Evolutionary conservation across 2,113 vertebrate genomes (phyloP), one percentile per base, ranked within the genome.

Genomic region (Nansenia antarctica): DNA sequence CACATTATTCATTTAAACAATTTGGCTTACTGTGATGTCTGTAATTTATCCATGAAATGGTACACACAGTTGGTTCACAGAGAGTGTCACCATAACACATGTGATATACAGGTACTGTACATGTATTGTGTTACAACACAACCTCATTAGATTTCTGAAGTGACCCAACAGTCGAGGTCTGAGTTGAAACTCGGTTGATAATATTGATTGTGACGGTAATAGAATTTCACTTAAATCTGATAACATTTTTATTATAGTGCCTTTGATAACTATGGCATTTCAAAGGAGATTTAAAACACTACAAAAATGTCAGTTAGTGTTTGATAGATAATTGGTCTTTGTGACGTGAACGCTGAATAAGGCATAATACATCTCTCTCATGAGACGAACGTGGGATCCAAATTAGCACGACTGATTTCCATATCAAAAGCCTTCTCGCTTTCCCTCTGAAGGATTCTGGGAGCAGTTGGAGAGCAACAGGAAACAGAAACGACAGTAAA

Each of bases 401-500:
- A 86, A 90, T 85, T 84, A 84, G 81, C 70, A 27, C 15, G 67
- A 57, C 42, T 2, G 11, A 82, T 84, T 80, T 85, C 71, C 84
- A 90, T 72, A 80, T 84, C 78, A 84, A 87, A 86, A 74, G 73
- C 32, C 14, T 2, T 37, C 2, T 29, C 42, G 26, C 55, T 42
- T 76, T 58, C 30, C 5, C 24, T 45, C 58, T 53, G 74, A 62
- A 49, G 63, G 62, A 71, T 24, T 62, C n/a, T 69, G 64, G 42
- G 22, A 24, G 63, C 30, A 18, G 20, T 35, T 39, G 22, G 39
- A n/a, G 62, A 59, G 55, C 2, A 1, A 22, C 3, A 2, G 29
- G 3, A n/a, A n/a, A n/a, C n/a, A n/a, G n/a, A 30, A 22, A 65
- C 52, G 65, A 30, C 42, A 59, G 34, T 1, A 29, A 62, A 62